These are phyloP conservation scores for Ceramica pisi DNA, from an alignment of 2,888 invertebrate species.

Conservation along the genomic window DNA sequence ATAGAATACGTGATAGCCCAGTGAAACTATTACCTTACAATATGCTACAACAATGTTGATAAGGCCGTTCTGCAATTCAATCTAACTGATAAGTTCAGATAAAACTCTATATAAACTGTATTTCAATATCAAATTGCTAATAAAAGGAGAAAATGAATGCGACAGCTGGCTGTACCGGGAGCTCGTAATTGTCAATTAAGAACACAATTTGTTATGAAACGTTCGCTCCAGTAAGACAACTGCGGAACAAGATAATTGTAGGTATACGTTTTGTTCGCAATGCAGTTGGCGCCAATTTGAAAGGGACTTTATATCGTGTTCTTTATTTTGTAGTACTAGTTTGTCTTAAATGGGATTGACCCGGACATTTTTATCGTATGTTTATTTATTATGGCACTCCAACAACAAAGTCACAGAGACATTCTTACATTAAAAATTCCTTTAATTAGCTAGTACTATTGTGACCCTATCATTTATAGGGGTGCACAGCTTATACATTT, in stretches of 20 bases:
- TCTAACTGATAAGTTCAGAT: constrained; percentile 52
- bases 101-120: constrained; percentile 31
- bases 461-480: too few relatives aligned
- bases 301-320: constrained; percentile 9
- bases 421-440: too few relatives aligned
- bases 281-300: constrained; percentile 21
- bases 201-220: constrained; percentile 34
- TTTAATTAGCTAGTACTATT: too few relatives aligned
- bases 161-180: constrained; percentile 21
- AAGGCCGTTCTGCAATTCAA: constrained; percentile 37
- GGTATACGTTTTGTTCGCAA: constrained; percentile 27
- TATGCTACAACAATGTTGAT: constrained; percentile 37
- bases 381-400: too few relatives aligned
- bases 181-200: constrained; percentile 42
- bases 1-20: constrained; percentile 20
- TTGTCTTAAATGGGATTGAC: too few relatives aligned
- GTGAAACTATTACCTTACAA: constrained; percentile 42
- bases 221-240: constrained; percentile 16
- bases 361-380: too few relatives aligned
- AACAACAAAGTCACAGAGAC: too few relatives aligned
- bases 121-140: constrained; percentile 30
- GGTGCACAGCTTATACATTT: too few relatives aligned
- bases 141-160: constrained; percentile 37
- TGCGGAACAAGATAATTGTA: constrained; percentile 35
- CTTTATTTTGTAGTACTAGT: too few relatives aligned